Evolutionary conservation across 2,113 vertebrate species (phyloP).

Genomic region (Lipophrys pholis): DNA sequence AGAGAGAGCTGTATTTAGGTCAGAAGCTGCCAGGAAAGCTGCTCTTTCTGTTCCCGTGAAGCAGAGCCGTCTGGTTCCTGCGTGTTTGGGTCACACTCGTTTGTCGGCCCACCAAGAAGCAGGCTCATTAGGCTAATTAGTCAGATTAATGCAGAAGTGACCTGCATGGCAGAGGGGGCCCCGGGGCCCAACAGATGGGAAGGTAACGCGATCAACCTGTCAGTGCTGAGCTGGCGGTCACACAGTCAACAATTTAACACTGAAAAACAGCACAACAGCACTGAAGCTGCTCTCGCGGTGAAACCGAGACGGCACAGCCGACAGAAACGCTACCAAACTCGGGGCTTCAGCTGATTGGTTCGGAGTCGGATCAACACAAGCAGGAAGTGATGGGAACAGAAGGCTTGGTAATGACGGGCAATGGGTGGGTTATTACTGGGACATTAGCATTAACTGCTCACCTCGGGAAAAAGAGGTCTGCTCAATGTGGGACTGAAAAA

Average conservation of each 20-base stretch:
- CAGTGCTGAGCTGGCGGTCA: slow-evolving; percentile 24
- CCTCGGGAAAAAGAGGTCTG: no score
- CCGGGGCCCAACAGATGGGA: slow-evolving; percentile 69
- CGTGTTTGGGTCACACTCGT: slow-evolving; percentile 56
- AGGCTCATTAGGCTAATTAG: slow-evolving; percentile 72
- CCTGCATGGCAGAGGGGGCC: slow-evolving; percentile 37
- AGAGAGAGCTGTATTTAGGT: slow-evolving; percentile 56
- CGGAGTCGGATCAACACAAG: no score
- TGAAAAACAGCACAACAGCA: slow-evolving; percentile 9
- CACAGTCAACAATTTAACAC: slow-evolving; percentile 51
- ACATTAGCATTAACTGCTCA: no score
- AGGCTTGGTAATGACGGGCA: no score
- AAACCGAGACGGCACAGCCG: no score
- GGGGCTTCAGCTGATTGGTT: no score
- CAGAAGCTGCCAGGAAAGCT: slow-evolving; percentile 57
- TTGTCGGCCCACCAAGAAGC: slow-evolving; percentile 67
- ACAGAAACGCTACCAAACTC: no score
- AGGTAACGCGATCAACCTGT: slow-evolving; percentile 54
- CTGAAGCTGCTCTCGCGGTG: no score
- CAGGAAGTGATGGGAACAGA: no score
- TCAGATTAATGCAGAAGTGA: slow-evolving; percentile 66
- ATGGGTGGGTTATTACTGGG: no score
- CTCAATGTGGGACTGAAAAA: no score
- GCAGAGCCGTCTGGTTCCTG: slow-evolving; percentile 49
- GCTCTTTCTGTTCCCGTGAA: slow-evolving; percentile 36